Conservation (phyloP, 2,113 vertebrate species). For the Phaetusa simplex region DNA sequence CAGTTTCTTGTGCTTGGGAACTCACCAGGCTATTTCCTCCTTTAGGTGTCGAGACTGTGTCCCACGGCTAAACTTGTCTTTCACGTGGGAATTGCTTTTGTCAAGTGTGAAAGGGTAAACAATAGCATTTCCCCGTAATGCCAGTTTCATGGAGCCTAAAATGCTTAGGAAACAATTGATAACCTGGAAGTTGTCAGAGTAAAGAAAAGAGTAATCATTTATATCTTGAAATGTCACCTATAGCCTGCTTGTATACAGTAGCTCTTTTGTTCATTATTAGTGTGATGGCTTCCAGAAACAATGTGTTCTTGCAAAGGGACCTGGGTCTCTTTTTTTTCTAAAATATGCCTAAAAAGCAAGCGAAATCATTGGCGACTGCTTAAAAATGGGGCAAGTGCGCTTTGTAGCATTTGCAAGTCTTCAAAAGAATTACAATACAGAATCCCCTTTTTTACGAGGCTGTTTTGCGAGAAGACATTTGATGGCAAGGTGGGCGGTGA, state of each 20-base stretch:
- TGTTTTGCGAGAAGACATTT: conserved; percentile 33
- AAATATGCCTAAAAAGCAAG: conserved; percentile 59
- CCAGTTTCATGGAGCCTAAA: conserved; percentile 86
- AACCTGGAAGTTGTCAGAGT: conserved; percentile 95
- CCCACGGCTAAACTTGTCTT: conserved; percentile 87
- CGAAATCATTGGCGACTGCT: neutral
- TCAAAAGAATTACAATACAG: conserved; percentile 1
- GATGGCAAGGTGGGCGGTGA: conserved; percentile 7
- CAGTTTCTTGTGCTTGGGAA: conserved; percentile 85
- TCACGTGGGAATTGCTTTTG: conserved; percentile 98
- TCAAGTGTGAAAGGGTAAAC: conserved; percentile 92
- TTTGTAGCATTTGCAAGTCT: conserved; percentile 29
- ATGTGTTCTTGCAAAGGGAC: conserved; percentile 27
- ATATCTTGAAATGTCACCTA: conserved; percentile 83
- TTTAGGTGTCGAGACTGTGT: conserved; percentile 74
- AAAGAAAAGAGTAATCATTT: conserved; percentile 93
- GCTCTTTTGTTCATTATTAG: conserved; percentile 74
- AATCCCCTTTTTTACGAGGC: neutral
- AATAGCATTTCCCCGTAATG: conserved; percentile 96
- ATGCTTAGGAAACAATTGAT: conserved; percentile 91
- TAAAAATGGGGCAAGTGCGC: neutral
- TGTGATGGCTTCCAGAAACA: conserved; percentile 68
- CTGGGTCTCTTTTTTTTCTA: conserved; percentile 18
- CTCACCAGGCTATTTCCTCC: conserved; percentile 83
- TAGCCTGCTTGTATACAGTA: conserved; percentile 67